phyloP scores from a whole-genome alignment of 2,888 invertebrate genomes.

The Aleiodes alternator region DNA sequence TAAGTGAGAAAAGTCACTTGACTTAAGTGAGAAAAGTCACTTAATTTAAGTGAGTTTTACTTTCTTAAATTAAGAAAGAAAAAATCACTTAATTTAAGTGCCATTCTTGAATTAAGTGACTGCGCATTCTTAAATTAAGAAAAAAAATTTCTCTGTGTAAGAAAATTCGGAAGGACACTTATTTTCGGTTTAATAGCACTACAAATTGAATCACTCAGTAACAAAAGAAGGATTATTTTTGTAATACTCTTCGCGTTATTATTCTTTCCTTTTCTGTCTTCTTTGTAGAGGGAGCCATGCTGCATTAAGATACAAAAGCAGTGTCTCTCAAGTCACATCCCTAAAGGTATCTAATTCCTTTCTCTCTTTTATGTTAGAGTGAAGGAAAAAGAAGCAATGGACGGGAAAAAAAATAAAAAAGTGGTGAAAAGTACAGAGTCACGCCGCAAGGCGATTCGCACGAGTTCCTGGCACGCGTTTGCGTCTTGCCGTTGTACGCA shows the following conservation, averaged over 20 bases:
- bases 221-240: too few species aligned
- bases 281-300: background rate
- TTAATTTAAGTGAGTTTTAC: too few species aligned
- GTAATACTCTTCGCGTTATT: too few species aligned
- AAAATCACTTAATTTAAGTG: too few species aligned
- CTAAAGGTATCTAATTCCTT: constrained; percentile 21
- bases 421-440: constrained; percentile 14
- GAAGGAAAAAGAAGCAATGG: background rate
- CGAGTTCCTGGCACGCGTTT: constrained; percentile 32
- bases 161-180: background rate
- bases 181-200: background rate
- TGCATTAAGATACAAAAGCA: constrained; percentile 8
- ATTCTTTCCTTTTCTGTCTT: too few species aligned
- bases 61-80: too few species aligned
- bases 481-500: constrained; percentile 30
- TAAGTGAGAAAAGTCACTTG: too few species aligned
- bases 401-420: background rate
- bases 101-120: too few species aligned
- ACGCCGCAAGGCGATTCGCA: constrained; percentile 29
- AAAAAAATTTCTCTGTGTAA: too few species aligned
- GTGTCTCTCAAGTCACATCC: background rate
- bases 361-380: constrained; percentile 6
- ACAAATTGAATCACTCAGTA: too few species aligned
- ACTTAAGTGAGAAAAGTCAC: too few species aligned
- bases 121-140: too few species aligned